These are phyloP conservation scores for Molanna angustata DNA, from an alignment of 2,888 invertebrate genomes.

Conservation along the genomic window DNA sequence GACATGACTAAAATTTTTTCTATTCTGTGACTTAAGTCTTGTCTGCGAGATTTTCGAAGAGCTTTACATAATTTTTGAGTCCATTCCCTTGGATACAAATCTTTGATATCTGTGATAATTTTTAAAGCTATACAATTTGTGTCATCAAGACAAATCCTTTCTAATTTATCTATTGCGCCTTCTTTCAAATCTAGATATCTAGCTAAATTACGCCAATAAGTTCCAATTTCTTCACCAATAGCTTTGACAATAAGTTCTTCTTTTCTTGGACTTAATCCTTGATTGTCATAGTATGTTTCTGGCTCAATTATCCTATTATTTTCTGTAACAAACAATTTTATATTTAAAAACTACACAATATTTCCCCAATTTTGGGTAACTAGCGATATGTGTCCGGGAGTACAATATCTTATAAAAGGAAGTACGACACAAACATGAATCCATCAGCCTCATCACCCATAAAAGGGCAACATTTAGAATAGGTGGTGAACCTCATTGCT, in stretches of 20 bases:
- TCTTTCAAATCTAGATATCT: slow-evolving; percentile 21
- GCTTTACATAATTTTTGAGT: slow-evolving; percentile 16
- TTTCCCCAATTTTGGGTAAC: too few species aligned
- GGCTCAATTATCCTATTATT: too few species aligned
- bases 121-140: slow-evolving; percentile 17
- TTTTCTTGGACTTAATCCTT: slow-evolving; percentile 2
- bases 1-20: slow-evolving; percentile 12
- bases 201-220: slow-evolving; percentile 18
- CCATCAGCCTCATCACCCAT: too few species aligned
- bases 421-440: too few species aligned
- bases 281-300: neutral
- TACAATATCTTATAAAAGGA: too few species aligned
- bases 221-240: slow-evolving; percentile 18
- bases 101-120: slow-evolving; percentile 1
- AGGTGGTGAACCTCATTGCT: too few species aligned
- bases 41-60: slow-evolving; percentile 20
- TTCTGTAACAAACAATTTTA: too few species aligned
- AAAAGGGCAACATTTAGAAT: too few species aligned
- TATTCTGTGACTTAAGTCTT: slow-evolving; percentile 14
- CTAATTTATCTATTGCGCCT: slow-evolving; percentile 18
- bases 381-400: too few species aligned
- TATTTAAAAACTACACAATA: too few species aligned
- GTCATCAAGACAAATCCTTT: slow-evolving; percentile 4
- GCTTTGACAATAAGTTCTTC: slow-evolving; percentile 12
- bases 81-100: slow-evolving; percentile 14